These are phyloP conservation scores for Sciurus carolinensis DNA, from an alignment of 2,797 vertebrate species.

Conservation along the genomic window DNA sequence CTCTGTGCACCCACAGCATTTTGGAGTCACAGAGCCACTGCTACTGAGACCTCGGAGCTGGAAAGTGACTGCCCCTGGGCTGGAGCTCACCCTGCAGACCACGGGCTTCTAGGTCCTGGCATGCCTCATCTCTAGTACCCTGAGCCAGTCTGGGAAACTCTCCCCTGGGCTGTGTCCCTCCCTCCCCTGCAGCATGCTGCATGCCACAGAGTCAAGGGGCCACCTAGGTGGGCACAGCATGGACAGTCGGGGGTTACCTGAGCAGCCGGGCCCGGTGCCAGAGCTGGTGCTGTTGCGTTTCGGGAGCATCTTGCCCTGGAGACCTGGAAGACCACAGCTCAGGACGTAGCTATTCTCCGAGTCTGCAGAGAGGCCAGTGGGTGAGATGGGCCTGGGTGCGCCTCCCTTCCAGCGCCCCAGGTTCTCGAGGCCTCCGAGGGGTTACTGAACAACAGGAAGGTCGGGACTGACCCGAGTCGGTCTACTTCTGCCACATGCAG, in stretches of 20 bases:
- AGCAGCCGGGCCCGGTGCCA: conserved; percentile 89
- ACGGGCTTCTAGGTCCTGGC: not conserved
- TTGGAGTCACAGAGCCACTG: not conserved
- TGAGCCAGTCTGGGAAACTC: not conserved
- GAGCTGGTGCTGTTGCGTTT: conserved; percentile 89
- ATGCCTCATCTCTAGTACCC: not conserved
- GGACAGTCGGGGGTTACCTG: conserved; percentile 88
- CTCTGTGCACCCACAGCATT: not conserved
- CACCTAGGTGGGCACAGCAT: fast-evolving
- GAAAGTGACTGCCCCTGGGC: not conserved
- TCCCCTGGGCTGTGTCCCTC: fast-evolving
- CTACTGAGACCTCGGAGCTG: fast-evolving
- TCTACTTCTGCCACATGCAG: not conserved
- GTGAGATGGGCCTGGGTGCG: not conserved
- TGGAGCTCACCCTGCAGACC: not conserved
- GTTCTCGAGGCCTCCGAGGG: not conserved
- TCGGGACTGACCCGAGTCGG: not conserved
- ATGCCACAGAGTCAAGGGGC: not conserved
- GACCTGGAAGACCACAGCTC: conserved; percentile 94
- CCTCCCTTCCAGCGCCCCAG: not conserved
- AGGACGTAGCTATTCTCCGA: conserved; percentile 96
- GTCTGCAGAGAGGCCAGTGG: conserved; percentile 88
- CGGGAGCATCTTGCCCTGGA: conserved; percentile 90
- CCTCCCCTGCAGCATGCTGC: fast-evolving
- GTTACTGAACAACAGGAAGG: not conserved